Base-by-base conservation (phyloP, 2,888 invertebrate genomes). In the Habroteleia sp. region DNA sequence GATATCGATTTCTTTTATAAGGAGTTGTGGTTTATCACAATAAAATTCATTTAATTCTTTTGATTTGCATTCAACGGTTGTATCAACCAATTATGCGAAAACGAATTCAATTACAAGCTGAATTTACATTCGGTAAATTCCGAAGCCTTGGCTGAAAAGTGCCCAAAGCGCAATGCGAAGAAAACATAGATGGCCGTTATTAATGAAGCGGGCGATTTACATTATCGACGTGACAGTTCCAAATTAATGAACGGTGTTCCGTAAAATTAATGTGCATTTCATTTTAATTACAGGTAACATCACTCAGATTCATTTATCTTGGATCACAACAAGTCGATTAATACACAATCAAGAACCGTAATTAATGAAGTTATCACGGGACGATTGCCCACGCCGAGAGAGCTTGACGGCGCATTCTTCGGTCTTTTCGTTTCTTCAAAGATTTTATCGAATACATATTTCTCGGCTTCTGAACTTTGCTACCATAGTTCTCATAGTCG, bases 291-390 rank as follows among this genome's bases (percentile, higher is more conserved):
- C 52, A 60, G 46, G 54, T 71, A 71, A 71, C 60, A 62, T 62
- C 71, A 71, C 42, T 62, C 62, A 62, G 50, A 46, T 14, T 46
- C 54, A 71, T 71, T 71, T 71, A 71, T 62, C 71, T 62, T 44
- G 27, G 62, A 62, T 62, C 71, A 62, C 44, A 54, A 71, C 71
- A 54, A 46, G 71, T 39, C 71, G 71, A 71, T 62, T 71, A 63
- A 71, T 71, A 63, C 71, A 25, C 62, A 33, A 71, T 63, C 71
- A 35, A 48, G 35, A 14, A 35, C 25, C 63, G 56, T 62, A 71
- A 71, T 71, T 72, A 56, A 72, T 72, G 63, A 72, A 72, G 56
- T 72, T 65, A 72, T 72, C 72, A 72, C 62, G 13, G 56, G 11
- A 29, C 46, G 35, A 33, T 31, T 54, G 23, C 11, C 11, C 7